Base-by-base conservation (phyloP, 23 tunicate species). In the Styela plicata region DNA sequence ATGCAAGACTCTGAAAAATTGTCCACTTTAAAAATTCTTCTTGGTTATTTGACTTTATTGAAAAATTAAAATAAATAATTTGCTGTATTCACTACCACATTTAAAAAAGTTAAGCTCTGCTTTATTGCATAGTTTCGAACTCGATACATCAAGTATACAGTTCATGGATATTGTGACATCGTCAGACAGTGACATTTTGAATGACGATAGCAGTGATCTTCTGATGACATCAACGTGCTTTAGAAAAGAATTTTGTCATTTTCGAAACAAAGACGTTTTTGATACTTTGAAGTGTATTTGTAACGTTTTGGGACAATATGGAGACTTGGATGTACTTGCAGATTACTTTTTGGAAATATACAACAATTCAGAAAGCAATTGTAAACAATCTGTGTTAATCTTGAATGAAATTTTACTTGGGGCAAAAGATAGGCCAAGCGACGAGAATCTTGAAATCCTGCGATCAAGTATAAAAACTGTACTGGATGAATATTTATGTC, bases 351-450 rank as follows among this genome's bases (percentile, higher is more conserved):
- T 79, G 24, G 87, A 88, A 63, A 33, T 32, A 22, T 93, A 88
- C 74, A 73, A 81, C 53, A 80, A 28, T 21, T 76, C 81, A 31
- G 85, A 93, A 75, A 74, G 33, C 3, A 24, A 34, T 23, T 74
- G 98, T 62, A 44, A 64, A 13, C 84, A 82, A 28, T 35, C 89
- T 30, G 89, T 93, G 0, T 22, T 87, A 30, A 52, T 88, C 13
- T 36, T 85, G 24, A 85, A 61, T 67, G 93, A 93, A 77, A 62
- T 88, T 13, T 52, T 93, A 35, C 52, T 78, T 35, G 98, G 98
- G 18, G 74, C 76, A 36, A 24, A 69, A 22, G 33, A 57, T 2
- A 19, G n/a, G 31, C 2, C 36, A 2, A 63, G 57, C 7, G 57
- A 44, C 57, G 13, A 7, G 13, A 44, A 44, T 44, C 13, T 44